Evolutionary conservation across 2,797 vertebrate species (phyloP).

Genomic region (Pipistrellus nathusii): DNA sequence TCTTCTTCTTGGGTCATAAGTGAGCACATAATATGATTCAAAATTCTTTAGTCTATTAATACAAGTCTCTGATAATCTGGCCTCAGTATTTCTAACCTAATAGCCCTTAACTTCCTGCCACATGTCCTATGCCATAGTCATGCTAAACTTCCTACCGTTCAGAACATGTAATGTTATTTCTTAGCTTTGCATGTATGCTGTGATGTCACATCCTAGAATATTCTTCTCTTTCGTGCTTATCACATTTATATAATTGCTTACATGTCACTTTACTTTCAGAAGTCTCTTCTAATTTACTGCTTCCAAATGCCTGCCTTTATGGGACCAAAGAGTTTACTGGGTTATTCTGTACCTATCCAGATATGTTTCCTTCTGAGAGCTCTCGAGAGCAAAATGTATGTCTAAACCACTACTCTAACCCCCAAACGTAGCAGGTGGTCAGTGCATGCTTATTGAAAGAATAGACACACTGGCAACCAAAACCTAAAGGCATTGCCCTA

Average conservation of each 20-base stretch:
- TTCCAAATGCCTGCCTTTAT: not conserved
- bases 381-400: not conserved
- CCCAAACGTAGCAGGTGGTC: not conserved
- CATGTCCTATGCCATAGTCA: not conserved
- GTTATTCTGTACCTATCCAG: not conserved
- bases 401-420: not conserved
- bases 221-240: not conserved
- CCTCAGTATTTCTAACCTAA: not conserved
- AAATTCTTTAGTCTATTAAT: not conserved
- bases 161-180: not conserved
- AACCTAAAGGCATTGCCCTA: not conserved
- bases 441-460: not conserved
- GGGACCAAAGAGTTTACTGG: not conserved
- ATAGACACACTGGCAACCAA: not conserved
- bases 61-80: not conserved
- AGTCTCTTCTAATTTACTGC: not conserved
- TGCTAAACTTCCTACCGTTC: not conserved
- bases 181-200: not conserved
- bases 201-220: not conserved
- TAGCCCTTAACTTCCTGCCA: not conserved
- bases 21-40: not conserved
- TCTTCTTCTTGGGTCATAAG: not conserved
- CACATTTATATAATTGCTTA: not conserved
- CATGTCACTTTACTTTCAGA: not conserved
- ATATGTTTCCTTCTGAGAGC: not conserved